Conservation (phyloP, 1,140 invertebrate species). For the Carcinoscorpius rotundicauda region DNA sequence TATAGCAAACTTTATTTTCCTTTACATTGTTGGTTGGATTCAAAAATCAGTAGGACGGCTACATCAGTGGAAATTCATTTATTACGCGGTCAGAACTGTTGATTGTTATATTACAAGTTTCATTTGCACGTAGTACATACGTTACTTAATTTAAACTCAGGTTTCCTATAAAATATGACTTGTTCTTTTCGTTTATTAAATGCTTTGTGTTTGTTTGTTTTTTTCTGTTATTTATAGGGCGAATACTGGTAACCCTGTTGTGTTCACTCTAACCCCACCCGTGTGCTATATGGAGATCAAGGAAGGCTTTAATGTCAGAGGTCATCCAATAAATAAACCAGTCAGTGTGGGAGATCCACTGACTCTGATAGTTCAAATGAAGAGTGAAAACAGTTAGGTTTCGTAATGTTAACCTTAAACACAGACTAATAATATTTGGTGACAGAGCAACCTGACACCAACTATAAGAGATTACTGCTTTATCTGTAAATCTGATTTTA, state of each 20-base stretch:
- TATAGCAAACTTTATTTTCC: no score
- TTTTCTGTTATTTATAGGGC: constrained; percentile 22
- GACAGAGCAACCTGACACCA: no score
- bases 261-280: constrained; percentile 83
- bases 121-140: no score
- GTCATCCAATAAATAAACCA: constrained; percentile 68
- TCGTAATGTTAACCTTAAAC: not conserved
- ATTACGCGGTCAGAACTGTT: no score
- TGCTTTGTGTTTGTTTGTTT: not conserved
- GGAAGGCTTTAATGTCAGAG: constrained; percentile 65
- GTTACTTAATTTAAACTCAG: no score
- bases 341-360: constrained; percentile 83
- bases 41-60: no score
- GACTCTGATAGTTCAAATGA: constrained; percentile 85
- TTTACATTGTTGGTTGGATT: no score
- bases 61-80: no score
- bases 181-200: not conserved
- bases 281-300: constrained; percentile 93
- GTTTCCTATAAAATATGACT: not conserved
- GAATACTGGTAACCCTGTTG: constrained; percentile 74
- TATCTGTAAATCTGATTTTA: no score
- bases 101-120: no score
- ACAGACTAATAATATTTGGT: not conserved
- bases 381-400: constrained; percentile 70
- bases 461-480: no score